Percentiles rank a stretch among this genome's conserved stretches.
These are phyloP conservation scores for Eumeta japonica DNA, from an alignment of 1,140 invertebrate genomes.

Conservation along the genomic window DNA sequence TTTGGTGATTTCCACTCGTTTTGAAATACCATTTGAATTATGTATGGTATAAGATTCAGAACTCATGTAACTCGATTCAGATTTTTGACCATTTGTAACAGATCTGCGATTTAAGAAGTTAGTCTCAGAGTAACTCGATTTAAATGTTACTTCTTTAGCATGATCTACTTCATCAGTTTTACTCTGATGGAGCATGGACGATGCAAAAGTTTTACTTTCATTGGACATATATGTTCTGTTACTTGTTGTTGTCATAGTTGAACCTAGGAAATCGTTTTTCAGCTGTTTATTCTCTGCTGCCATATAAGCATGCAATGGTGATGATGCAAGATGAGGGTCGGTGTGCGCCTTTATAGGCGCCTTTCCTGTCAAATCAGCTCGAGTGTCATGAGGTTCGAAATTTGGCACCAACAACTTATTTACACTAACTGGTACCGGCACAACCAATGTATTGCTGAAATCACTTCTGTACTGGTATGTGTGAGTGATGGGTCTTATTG, in stretches of 20 bases:
- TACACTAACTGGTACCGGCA: conserved; percentile 52
- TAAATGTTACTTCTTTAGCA: conserved; percentile 40
- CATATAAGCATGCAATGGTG: conserved; percentile 44
- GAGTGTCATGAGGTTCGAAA: conserved; percentile 48
- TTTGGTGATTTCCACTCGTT: conserved; percentile 46
- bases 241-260: conserved; percentile 38
- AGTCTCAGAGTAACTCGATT: conserved; percentile 52
- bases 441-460: conserved; percentile 54
- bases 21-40: conserved; percentile 37
- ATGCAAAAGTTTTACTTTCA: conserved; percentile 43
- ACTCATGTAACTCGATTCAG: conserved; percentile 24
- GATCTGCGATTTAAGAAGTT: conserved; percentile 44
- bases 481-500: conserved; percentile 59
- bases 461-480: conserved; percentile 61
- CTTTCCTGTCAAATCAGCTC: conserved; percentile 45
- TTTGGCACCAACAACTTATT: conserved; percentile 49
- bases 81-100: conserved; percentile 32
- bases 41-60: conserved; percentile 51
- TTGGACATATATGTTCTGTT: conserved; percentile 38
- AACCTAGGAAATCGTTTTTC: conserved; percentile 47
- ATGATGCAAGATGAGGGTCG: conserved; percentile 37
- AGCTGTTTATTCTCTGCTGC: conserved; percentile 48
- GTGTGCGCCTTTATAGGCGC: conserved; percentile 53
- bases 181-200: conserved; percentile 42
- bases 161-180: conserved; percentile 43